A percentile compares a stretch with the other conserved stretches of the same genome.
Evolutionary conservation across 2,888 invertebrate species (phyloP).

Genomic region (Trichopoda pennipes): DNA sequence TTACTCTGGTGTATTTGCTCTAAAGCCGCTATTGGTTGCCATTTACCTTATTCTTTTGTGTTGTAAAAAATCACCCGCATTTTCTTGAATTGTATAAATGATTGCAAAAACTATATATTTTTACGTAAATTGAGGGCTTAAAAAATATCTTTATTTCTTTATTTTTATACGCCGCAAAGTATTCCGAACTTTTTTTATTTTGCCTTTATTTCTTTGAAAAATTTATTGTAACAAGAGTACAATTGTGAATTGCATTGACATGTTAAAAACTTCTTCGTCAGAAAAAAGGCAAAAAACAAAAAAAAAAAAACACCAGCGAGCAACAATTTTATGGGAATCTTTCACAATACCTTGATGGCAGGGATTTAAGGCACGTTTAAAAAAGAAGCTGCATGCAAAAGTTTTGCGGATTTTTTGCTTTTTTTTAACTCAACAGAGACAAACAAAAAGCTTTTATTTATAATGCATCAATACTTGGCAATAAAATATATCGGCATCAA

Average conservation of each 20-base stretch:
- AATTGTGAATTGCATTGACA: constrained; percentile 66
- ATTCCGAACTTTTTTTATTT: constrained; percentile 2
- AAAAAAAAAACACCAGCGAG: neutral
- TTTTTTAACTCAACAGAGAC: too few species aligned
- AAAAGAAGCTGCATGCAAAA: constrained; percentile 29
- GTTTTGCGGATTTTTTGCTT: constrained; percentile 12
- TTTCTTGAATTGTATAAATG: constrained; percentile 5
- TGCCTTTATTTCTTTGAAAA: constrained; percentile 31
- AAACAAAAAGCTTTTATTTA: constrained; percentile 30
- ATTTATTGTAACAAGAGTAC: constrained; percentile 65
- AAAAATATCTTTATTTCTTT: neutral
- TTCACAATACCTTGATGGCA: constrained; percentile 46
- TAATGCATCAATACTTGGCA: constrained; percentile 63
- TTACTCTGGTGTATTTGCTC: neutral
- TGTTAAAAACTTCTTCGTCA: constrained; percentile 47
- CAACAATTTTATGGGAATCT: constrained; percentile 6
- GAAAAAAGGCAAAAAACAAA: neutral
- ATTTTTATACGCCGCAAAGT: constrained; percentile 8
- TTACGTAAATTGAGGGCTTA: constrained; percentile 30
- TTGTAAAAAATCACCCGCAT: constrained; percentile 14
- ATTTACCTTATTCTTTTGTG: neutral
- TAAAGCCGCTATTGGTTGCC: neutral
- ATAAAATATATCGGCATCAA: constrained; percentile 13
- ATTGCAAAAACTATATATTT: neutral
- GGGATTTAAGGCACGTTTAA: constrained; percentile 24